Conservation (phyloP, 2,113 vertebrate species). For the Pygoscelis antarcticus region DNA sequence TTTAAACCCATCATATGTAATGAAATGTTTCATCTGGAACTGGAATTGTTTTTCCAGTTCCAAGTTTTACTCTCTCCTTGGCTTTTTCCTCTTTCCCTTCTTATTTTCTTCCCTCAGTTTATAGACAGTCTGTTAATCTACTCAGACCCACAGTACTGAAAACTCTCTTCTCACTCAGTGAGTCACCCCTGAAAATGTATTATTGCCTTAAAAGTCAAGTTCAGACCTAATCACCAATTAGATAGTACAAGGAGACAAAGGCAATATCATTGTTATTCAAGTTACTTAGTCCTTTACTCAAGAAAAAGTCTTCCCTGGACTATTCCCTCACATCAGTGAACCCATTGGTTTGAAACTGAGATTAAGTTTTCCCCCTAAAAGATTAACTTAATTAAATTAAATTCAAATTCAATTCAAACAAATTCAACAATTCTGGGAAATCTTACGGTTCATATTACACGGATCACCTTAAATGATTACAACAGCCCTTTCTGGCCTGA, state of each 20-base stretch:
- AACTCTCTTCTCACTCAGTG: neutral
- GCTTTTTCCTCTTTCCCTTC: neutral
- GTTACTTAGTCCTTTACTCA: neutral
- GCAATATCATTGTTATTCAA: neutral
- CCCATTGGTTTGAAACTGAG: neutral
- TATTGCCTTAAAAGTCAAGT: conserved; percentile 6
- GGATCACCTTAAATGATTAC: neutral
- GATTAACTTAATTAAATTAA: neutral
- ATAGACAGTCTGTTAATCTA: conserved; percentile 48
- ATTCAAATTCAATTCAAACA: conserved; percentile 6
- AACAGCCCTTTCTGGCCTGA: neutral
- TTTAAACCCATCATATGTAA: neutral
- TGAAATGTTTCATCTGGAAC: conserved; percentile 53
- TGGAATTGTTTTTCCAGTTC: conserved; percentile 15
- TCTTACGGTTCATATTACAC: neutral
- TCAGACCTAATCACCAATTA: conserved; percentile 17
- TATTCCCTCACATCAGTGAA: neutral
- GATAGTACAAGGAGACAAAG: neutral
- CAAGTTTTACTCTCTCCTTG: conserved; percentile 1
- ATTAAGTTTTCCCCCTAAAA: neutral
- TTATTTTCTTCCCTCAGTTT: conserved; percentile 1
- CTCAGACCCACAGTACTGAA: conserved; percentile 7
- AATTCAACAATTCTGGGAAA: conserved; percentile 4
- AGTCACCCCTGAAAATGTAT: neutral
- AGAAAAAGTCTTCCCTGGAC: conserved; percentile 16